Percentiles rank a stretch among this genome's conserved stretches.
phyloP scores from a whole-genome alignment of 1,140 invertebrate species.

The Brachionus sp. region DNA sequence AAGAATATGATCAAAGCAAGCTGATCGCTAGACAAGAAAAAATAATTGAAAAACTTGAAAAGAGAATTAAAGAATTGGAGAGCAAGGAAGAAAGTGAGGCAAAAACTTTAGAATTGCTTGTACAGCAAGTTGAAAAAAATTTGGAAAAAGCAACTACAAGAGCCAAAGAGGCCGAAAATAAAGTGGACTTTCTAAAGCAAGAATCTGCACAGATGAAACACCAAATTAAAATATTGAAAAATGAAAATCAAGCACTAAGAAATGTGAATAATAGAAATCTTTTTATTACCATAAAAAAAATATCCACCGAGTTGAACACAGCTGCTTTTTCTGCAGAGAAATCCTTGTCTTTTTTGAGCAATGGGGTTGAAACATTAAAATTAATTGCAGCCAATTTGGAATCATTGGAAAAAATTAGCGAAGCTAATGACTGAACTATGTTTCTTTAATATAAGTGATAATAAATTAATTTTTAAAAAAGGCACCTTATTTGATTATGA shows the following conservation, averaged over 20 bases:
- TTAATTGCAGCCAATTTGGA: constrained; percentile 21
- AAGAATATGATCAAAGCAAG: background rate
- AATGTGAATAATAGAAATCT: constrained; percentile 35
- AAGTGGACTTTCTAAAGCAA: background rate
- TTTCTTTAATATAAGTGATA: background rate
- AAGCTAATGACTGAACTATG: background rate
- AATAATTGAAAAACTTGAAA: constrained; percentile 6
- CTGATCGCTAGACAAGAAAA: background rate
- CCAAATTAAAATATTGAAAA: background rate
- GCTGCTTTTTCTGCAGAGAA: constrained; percentile 27
- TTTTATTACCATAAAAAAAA: background rate
- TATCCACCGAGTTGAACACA: background rate
- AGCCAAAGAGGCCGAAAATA: background rate
- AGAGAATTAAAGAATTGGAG: constrained; percentile 5
- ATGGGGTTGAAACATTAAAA: background rate
- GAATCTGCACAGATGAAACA: background rate
- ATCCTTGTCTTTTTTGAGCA: constrained; percentile 3
- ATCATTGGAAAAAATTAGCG: constrained; percentile 26
- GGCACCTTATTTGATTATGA: too few species aligned
- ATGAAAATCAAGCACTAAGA: constrained; percentile 2
- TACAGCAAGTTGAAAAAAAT: constrained; percentile 32
- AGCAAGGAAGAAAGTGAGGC: constrained; percentile 15
- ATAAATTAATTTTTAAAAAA: too few species aligned
- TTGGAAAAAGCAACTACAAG: constrained; percentile 1
- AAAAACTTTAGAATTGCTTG: constrained; percentile 13